phyloP scores from a whole-genome alignment of 2,888 invertebrate genomes.

The Thysanoteuthis rhombus region DNA sequence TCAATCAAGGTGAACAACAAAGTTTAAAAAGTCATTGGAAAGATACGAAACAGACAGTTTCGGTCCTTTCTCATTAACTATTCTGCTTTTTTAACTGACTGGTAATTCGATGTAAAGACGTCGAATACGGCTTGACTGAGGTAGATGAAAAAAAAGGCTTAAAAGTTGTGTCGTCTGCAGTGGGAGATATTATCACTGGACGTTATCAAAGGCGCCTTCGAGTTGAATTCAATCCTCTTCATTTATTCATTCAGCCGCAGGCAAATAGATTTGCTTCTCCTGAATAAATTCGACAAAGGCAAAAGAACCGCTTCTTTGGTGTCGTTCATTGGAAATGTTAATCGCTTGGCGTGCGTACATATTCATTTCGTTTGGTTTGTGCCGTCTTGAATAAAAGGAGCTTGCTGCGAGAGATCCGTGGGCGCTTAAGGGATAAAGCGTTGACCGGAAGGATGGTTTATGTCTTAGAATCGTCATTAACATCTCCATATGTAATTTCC shows the following conservation, averaged over 20 bases:
- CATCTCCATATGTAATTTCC: not conserved
- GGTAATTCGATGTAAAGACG: not conserved
- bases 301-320: not conserved
- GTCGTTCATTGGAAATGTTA: not conserved
- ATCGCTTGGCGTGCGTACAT: constrained; percentile 12
- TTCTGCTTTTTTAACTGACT: not conserved
- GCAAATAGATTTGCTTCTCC: not conserved
- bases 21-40: not conserved
- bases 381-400: not conserved
- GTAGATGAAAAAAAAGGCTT: not conserved
- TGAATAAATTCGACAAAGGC: constrained; percentile 12
- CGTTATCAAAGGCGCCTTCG: too few species aligned
- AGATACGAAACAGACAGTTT: not conserved
- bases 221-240: too few species aligned
- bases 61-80: not conserved
- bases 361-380: constrained; percentile 12
- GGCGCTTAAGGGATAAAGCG: not conserved
- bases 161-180: not conserved
- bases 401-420: not conserved
- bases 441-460: not conserved
- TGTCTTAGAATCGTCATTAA: not conserved
- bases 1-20: not conserved
- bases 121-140: not conserved
- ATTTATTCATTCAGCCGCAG: not conserved
- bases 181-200: not conserved